These are phyloP conservation scores for Beris morrisii DNA, from an alignment of 2,888 invertebrate genomes.

Conservation along the genomic window DNA sequence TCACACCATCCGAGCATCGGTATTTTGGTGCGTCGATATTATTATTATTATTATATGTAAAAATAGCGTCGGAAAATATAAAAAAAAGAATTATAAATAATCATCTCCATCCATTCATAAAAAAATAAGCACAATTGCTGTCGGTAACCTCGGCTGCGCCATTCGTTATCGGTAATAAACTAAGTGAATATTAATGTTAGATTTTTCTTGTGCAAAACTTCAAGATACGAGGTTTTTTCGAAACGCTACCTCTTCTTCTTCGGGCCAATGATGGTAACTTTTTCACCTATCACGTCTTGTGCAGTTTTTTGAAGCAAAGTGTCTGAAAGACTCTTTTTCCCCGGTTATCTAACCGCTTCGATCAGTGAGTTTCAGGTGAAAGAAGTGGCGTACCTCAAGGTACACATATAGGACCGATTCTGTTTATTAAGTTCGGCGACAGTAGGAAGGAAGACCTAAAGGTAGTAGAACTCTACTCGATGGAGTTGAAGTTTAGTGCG, in stretches of 20 bases:
- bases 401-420: constrained; percentile 28
- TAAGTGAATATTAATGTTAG: constrained; percentile 31
- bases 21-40: background rate
- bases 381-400: constrained; percentile 29
- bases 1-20: background rate
- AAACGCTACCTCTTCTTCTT: constrained; percentile 22
- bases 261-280: constrained; percentile 1
- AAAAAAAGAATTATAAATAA: too few relatives aligned
- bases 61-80: too few relatives aligned
- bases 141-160: constrained; percentile 13
- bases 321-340: background rate
- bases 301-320: constrained; percentile 20
- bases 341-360: background rate
- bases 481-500: background rate
- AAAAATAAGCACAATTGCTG: background rate
- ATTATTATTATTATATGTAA: too few relatives aligned
- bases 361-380: constrained; percentile 5
- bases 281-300: constrained; percentile 19
- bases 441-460: constrained; percentile 15
- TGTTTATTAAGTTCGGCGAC: constrained; percentile 19
- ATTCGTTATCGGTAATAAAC: constrained; percentile 1
- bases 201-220: background rate
- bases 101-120: too few relatives aligned
- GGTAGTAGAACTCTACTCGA: background rate
- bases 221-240: background rate